A percentile compares a stretch with the other conserved stretches of the same genome.
Evolutionary conservation across 2,888 invertebrate species (phyloP).

Genomic region (Hypolimnas misippus): DNA sequence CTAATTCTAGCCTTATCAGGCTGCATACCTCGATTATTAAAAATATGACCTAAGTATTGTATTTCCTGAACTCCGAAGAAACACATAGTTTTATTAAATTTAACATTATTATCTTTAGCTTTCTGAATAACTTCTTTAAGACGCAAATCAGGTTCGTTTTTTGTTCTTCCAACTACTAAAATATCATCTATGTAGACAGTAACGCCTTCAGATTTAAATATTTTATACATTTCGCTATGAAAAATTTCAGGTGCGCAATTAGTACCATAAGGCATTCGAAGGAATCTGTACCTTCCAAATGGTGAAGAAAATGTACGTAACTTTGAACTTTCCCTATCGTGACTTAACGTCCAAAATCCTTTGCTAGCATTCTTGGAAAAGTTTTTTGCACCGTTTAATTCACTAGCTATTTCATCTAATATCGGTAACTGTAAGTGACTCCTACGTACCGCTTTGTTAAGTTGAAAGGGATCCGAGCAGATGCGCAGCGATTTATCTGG

Average conservation of each 20-base stretch:
- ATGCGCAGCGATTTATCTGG: constrained; percentile 24
- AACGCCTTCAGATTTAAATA: constrained; percentile 11
- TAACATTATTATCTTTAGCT: constrained; percentile 1
- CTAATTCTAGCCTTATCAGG: constrained; percentile 36
- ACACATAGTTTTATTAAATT: constrained; percentile 28
- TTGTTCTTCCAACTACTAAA: not conserved
- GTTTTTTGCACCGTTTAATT: constrained; percentile 9
- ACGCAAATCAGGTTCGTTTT: constrained; percentile 8
- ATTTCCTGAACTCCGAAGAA: constrained; percentile 31
- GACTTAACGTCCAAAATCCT: constrained; percentile 10
- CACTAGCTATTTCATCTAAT: constrained; percentile 6
- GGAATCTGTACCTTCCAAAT: constrained; percentile 9
- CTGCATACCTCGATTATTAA: constrained; percentile 38
- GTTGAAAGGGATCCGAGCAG: constrained; percentile 9
- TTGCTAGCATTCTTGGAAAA: not conserved
- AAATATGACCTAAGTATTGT: constrained; percentile 42
- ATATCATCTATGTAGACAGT: constrained; percentile 14
- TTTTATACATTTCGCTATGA: constrained; percentile 7
- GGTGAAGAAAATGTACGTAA: constrained; percentile 12
- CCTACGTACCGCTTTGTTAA: constrained; percentile 15
- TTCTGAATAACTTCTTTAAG: constrained; percentile 1
- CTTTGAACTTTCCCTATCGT: not conserved
- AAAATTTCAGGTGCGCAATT: constrained; percentile 15
- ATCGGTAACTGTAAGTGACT: constrained; percentile 20
- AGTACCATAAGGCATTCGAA: constrained; percentile 14